Conservation (phyloP, 2,888 invertebrate genomes). For the Macrophya annulata region DNA sequence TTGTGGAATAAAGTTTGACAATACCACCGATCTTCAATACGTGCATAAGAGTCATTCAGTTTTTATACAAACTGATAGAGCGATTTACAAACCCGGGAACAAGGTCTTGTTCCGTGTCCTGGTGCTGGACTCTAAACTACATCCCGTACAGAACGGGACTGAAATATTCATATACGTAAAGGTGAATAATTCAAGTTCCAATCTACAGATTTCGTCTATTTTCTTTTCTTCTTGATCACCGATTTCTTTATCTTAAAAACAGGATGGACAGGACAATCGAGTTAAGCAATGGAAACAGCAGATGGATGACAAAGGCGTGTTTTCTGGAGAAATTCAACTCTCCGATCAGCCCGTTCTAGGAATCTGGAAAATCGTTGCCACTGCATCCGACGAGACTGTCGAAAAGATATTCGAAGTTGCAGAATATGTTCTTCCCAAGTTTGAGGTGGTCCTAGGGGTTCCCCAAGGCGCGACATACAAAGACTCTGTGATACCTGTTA, state of each 20-base stretch:
- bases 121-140: conserved; percentile 88
- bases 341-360: conserved; percentile 93
- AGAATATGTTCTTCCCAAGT: conserved; percentile 96
- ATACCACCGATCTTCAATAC: conserved; percentile 87
- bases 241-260: conserved; percentile 29
- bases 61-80: conserved; percentile 95
- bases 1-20: conserved; percentile 87
- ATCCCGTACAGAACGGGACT: conserved; percentile 85
- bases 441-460: conserved; percentile 92
- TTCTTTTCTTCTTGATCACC: background rate
- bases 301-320: conserved; percentile 87
- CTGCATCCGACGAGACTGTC: conserved; percentile 84
- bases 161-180: conserved; percentile 86
- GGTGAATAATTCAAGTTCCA: conserved; percentile 77
- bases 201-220: background rate
- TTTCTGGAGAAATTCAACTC: conserved; percentile 88
- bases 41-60: conserved; percentile 91
- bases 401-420: conserved; percentile 91
- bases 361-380: conserved; percentile 91
- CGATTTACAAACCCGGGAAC: conserved; percentile 93
- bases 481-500: conserved; percentile 89
- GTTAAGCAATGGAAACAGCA: conserved; percentile 90
- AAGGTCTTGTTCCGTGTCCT: conserved; percentile 91
- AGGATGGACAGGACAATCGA: conserved; percentile 90
- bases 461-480: conserved; percentile 91